Evolutionary conservation across 2,797 vertebrate species (phyloP).

Genomic region (Chelon auratus): DNA sequence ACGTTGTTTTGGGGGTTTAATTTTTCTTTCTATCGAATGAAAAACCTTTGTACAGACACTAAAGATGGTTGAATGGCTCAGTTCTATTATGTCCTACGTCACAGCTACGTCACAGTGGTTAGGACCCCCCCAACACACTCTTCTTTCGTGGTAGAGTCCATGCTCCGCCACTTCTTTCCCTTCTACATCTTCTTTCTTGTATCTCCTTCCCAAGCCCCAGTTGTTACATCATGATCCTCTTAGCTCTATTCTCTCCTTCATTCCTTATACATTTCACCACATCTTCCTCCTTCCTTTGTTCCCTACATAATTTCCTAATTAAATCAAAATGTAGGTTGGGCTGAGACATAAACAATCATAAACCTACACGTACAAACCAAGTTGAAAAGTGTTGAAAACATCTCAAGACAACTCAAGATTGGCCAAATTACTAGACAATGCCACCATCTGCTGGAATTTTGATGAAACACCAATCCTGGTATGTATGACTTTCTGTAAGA

Average conservation of each 20-base stretch:
- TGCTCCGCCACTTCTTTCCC: not conserved
- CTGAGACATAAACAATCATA: not conserved
- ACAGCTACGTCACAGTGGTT: too few species aligned
- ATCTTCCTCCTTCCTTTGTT: not conserved
- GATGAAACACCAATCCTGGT: not conserved
- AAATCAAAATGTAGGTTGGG: not conserved
- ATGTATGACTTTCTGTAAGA: not conserved
- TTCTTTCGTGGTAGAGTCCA: too few species aligned
- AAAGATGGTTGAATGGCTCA: too few species aligned
- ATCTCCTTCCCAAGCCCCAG: not conserved
- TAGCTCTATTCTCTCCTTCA: not conserved
- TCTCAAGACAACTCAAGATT: not conserved
- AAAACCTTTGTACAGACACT: too few species aligned
- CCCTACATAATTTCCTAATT: too few species aligned
- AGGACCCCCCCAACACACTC: too few species aligned
- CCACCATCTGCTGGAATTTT: conserved; percentile 33
- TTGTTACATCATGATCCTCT: not conserved
- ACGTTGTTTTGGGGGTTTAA: too few species aligned
- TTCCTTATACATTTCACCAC: not conserved
- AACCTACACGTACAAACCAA: not conserved
- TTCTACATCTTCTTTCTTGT: not conserved
- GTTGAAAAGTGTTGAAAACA: not conserved
- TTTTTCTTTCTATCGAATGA: too few species aligned
- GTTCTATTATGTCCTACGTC: too few species aligned
- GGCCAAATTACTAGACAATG: conserved; percentile 8